A percentile compares a stretch with the other conserved stretches of the same genome.
phyloP scores from a whole-genome alignment of 2,113 vertebrate species.

The Syrrhaptes paradoxus region DNA sequence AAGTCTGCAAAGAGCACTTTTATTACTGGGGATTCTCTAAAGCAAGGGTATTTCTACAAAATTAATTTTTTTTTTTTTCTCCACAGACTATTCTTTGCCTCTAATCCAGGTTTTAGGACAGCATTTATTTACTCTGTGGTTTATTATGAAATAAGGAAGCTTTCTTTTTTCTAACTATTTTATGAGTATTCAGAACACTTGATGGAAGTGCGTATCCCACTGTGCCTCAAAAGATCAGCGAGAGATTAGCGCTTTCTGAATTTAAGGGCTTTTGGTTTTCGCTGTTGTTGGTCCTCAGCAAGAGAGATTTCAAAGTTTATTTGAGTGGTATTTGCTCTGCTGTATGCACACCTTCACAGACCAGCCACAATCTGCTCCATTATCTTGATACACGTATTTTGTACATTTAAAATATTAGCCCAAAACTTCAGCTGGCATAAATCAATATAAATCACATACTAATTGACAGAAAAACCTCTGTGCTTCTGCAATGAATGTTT shows the following conservation, averaged over 20 bases:
- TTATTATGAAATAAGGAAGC: background rate
- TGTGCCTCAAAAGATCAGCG: background rate
- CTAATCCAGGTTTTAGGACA: background rate
- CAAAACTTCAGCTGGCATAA: background rate
- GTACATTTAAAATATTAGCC: background rate
- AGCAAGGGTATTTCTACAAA: background rate
- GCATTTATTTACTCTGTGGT: background rate
- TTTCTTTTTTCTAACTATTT: background rate
- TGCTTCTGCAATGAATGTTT: background rate
- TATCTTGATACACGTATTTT: background rate
- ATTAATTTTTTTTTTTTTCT: background rate
- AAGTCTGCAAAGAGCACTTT: background rate
- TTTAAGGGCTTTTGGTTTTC: background rate
- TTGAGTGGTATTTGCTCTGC: background rate
- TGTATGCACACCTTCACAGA: background rate
- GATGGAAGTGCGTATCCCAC: background rate
- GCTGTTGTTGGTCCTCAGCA: background rate
- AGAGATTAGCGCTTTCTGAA: background rate
- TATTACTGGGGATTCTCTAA: background rate
- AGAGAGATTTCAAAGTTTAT: background rate
- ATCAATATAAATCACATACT: background rate
- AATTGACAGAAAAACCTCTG: background rate
- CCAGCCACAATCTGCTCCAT: background rate
- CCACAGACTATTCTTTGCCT: background rate
- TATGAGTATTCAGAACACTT: background rate